Conservation (phyloP, 1,140 invertebrate species). For the Coptotermes formosanus region DNA sequence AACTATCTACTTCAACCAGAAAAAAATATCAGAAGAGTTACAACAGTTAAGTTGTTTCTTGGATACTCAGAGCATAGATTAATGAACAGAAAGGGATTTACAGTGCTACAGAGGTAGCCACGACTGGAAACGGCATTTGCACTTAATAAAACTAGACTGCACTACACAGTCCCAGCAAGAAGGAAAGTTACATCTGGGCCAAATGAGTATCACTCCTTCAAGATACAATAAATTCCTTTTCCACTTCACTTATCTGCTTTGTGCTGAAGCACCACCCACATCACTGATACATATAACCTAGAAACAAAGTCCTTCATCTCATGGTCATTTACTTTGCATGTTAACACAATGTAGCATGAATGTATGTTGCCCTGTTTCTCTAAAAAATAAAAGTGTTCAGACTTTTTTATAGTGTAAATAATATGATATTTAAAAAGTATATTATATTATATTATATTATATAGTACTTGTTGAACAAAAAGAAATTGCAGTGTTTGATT, state of each 20-base stretch:
- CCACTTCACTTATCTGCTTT: not conserved
- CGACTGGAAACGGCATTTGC: too few relatives aligned
- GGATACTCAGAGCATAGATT: too few relatives aligned
- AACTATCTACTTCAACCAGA: too few relatives aligned
- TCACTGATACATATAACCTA: not conserved
- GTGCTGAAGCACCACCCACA: not conserved
- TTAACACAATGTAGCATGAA: not conserved
- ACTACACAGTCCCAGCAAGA: too few relatives aligned
- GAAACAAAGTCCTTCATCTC: not conserved
- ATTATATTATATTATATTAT: constrained; percentile 29
- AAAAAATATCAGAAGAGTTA: too few relatives aligned
- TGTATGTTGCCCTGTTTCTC: not conserved
- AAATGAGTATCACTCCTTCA: too few relatives aligned
- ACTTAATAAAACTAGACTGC: too few relatives aligned
- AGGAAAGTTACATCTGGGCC: too few relatives aligned
- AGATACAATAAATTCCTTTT: not conserved
- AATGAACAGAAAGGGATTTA: too few relatives aligned
- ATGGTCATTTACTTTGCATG: not conserved
- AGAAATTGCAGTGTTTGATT: constrained; percentile 29
- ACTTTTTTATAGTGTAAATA: constrained; percentile 34
- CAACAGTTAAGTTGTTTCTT: too few relatives aligned
- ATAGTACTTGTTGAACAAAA: constrained; percentile 32
- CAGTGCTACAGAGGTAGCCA: too few relatives aligned
- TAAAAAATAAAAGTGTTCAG: constrained; percentile 31
- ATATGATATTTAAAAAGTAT: constrained; percentile 31